Evolutionary conservation across 2,888 invertebrate genomes (phyloP).

Genomic region (Cheilosia vernalis): DNA sequence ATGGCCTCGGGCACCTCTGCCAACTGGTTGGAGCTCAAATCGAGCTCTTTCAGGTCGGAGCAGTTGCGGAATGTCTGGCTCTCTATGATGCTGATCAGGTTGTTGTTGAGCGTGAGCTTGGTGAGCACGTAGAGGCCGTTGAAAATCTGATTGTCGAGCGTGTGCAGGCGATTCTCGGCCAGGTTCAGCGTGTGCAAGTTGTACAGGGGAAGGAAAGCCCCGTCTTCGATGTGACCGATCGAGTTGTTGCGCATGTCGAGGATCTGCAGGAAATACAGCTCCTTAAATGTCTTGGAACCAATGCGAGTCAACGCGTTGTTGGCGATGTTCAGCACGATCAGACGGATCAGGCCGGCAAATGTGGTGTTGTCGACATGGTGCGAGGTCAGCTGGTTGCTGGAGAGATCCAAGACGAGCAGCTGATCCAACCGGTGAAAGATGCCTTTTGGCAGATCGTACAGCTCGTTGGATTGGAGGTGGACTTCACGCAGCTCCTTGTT

Average conservation of each 20-base stretch:
- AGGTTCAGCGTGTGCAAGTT: slow-evolving; percentile 95
- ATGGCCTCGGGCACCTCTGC: slow-evolving; percentile 92
- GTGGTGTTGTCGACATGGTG: slow-evolving; percentile 93
- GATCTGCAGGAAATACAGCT: slow-evolving; percentile 93
- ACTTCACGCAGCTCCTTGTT: slow-evolving; percentile 92
- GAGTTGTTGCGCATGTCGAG: slow-evolving; percentile 93
- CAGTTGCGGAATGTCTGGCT: slow-evolving; percentile 93
- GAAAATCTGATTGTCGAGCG: slow-evolving; percentile 91
- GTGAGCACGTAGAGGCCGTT: slow-evolving; percentile 93
- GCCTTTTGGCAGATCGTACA: slow-evolving; percentile 92
- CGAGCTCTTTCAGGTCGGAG: slow-evolving; percentile 93
- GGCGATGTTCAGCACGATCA: slow-evolving; percentile 93
- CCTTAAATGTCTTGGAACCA: slow-evolving; percentile 93
- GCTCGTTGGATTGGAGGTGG: slow-evolving; percentile 92
- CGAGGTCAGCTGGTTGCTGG: slow-evolving; percentile 92
- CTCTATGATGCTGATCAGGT: slow-evolving; percentile 91
- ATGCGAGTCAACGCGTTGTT: slow-evolving; percentile 93
- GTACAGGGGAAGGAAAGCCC: slow-evolving; percentile 93
- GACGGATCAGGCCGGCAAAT: slow-evolving; percentile 92
- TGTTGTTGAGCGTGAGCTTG: slow-evolving; percentile 93
- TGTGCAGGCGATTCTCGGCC: slow-evolving; percentile 93
- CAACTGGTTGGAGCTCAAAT: slow-evolving; percentile 93
- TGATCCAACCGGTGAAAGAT: slow-evolving; percentile 93
- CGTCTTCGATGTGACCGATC: slow-evolving; percentile 94
- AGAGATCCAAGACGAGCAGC: slow-evolving; percentile 92